These are phyloP conservation scores for Ichneumon xanthorius DNA, from an alignment of 2,888 invertebrate genomes.

Conservation along the genomic window DNA sequence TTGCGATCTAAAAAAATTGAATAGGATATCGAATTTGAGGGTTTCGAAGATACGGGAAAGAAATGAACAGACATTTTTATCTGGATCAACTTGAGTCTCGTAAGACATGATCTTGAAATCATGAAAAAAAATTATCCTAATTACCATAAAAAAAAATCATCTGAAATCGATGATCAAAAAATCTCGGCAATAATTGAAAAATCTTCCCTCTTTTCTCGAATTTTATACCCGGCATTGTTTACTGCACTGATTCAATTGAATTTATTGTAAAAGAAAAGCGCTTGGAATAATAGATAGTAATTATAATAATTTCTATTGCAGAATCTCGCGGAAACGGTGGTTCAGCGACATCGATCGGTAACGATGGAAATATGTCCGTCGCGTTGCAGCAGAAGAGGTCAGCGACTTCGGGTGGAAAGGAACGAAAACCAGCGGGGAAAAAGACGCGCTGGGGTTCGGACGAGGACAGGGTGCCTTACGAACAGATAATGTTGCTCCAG, in stretches of 20 bases:
- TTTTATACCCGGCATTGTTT: neutral
- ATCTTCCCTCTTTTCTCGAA: neutral
- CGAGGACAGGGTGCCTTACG: constrained; percentile 82
- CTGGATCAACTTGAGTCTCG: neutral
- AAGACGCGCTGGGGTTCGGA: constrained; percentile 84
- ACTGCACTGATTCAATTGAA: neutral
- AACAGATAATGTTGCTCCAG: constrained; percentile 82
- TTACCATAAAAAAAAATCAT: too few relatives aligned
- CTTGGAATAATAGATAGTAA: neutral
- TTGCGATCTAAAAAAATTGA: too few relatives aligned
- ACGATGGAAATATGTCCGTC: constrained; percentile 45
- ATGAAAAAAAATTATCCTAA: too few relatives aligned
- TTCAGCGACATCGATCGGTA: constrained; percentile 15
- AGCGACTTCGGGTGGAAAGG: constrained; percentile 71
- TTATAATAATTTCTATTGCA: neutral
- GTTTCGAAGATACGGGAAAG: neutral
- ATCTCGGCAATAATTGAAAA: too few relatives aligned
- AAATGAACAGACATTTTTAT: neutral
- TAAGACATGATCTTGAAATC: too few relatives aligned
- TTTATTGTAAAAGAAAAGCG: neutral
- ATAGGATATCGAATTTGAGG: neutral
- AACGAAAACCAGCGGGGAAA: constrained; percentile 82
- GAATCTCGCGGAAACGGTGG: constrained; percentile 44
- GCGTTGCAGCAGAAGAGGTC: constrained; percentile 72
- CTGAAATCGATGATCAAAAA: too few relatives aligned